These are phyloP conservation scores for Torymus texanus DNA, from an alignment of 2,888 invertebrate species.

Conservation along the genomic window DNA sequence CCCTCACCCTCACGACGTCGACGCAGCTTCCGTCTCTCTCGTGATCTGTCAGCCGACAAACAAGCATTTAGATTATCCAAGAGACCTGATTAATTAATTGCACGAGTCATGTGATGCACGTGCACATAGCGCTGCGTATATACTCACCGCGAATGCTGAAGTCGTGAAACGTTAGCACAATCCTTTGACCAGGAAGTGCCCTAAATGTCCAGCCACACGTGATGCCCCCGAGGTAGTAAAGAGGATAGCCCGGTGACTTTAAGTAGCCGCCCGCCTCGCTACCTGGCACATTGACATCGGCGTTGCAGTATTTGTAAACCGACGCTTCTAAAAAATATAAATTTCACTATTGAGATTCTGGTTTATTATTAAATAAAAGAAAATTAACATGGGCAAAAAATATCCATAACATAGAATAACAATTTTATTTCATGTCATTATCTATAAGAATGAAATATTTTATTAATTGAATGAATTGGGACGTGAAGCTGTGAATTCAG, in stretches of 20 bases:
- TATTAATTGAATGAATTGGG: too few species aligned
- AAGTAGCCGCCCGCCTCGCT: slow-evolving; percentile 69
- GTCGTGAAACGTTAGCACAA: slow-evolving; percentile 82
- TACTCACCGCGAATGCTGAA: slow-evolving; percentile 83
- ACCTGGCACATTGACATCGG: slow-evolving; percentile 72
- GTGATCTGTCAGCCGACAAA: slow-evolving; percentile 60
- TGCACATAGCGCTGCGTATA: neutral
- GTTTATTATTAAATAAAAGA: too few species aligned
- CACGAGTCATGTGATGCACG: neutral
- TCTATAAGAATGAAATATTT: too few species aligned
- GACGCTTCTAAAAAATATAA: slow-evolving; percentile 73
- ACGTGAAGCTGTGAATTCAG: too few species aligned
- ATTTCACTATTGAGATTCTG: too few species aligned
- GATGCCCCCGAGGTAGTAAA: slow-evolving; percentile 82
- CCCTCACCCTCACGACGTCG: slow-evolving; percentile 70
- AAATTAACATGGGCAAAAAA: too few species aligned
- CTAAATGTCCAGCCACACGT: slow-evolving; percentile 82
- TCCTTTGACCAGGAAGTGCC: slow-evolving; percentile 80
- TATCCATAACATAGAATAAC: too few species aligned
- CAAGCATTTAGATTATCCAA: neutral
- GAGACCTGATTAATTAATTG: neutral
- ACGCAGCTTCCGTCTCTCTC: slow-evolving; percentile 70
- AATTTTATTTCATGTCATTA: too few species aligned
- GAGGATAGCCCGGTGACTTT: slow-evolving; percentile 83
- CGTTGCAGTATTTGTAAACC: slow-evolving; percentile 76